Percentiles rank a stretch among this genome's conserved stretches.
phyloP scores from a whole-genome alignment of 2,888 invertebrate genomes.

The Tipula confusa region DNA sequence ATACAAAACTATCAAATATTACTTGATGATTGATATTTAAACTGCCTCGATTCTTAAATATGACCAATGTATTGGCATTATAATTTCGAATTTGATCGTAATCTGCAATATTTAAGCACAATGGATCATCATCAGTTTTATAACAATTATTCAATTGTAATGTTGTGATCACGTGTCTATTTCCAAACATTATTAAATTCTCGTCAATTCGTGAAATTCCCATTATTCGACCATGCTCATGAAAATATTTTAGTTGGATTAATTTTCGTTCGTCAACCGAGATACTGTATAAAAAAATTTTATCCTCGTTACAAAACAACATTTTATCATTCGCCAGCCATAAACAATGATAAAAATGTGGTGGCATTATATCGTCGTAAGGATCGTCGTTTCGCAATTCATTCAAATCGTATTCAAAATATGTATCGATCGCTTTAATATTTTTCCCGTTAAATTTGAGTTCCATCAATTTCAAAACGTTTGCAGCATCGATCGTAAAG shows the following conservation, averaged over 20 bases:
- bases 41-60: background rate
- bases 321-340: conserved; percentile 54
- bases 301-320: conserved; percentile 43
- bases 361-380: conserved; percentile 42
- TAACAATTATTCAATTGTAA: background rate
- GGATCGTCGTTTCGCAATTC: conserved; percentile 38
- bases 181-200: conserved; percentile 32
- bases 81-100: conserved; percentile 21
- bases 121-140: background rate
- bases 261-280: background rate
- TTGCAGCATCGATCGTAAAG: conserved; percentile 40
- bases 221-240: conserved; percentile 30
- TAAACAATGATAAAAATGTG: conserved; percentile 54
- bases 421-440: conserved; percentile 26
- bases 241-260: background rate
- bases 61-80: background rate
- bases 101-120: background rate
- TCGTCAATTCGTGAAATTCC: conserved; percentile 26
- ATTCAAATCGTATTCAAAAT: conserved; percentile 41
- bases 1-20: conserved; percentile 43
- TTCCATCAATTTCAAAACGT: conserved; percentile 39
- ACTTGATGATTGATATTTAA: background rate
- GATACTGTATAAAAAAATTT: background rate
- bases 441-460: conserved; percentile 31
- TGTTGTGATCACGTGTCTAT: background rate